Evolutionary conservation across 2,113 vertebrate species (phyloP).

Genomic region (Echinops telfairi): DNA sequence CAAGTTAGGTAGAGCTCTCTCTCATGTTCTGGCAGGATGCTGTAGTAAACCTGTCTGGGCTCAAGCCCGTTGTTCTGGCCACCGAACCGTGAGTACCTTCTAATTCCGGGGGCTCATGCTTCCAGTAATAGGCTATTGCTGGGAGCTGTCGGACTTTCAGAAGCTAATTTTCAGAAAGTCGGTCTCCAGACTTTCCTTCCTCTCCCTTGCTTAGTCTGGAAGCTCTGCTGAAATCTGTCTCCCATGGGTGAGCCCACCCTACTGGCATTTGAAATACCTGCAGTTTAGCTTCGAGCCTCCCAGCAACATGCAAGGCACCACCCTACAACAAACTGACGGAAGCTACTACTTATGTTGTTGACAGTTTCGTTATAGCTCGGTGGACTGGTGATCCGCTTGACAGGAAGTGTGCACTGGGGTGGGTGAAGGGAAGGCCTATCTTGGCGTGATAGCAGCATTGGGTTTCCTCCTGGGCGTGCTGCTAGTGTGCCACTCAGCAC

Average conservation of each 20-base stretch:
- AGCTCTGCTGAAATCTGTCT: background rate
- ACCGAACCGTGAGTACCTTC: too few relatives aligned
- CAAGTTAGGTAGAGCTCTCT: too few relatives aligned
- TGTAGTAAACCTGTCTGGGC: too few relatives aligned
- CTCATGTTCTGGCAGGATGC: too few relatives aligned
- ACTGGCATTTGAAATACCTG: background rate
- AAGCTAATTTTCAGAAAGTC: background rate
- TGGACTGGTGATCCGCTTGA: conserved; percentile 38
- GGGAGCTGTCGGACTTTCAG: background rate
- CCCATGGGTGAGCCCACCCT: background rate
- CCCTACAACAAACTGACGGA: background rate
- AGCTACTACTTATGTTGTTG: background rate
- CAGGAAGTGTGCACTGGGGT: background rate
- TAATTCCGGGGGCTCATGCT: too few relatives aligned
- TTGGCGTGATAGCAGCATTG: background rate
- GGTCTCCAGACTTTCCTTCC: background rate
- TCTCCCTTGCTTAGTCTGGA: background rate
- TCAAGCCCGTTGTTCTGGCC: too few relatives aligned
- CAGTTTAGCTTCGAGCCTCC: background rate
- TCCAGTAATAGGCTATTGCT: too few relatives aligned
- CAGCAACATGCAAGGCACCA: background rate
- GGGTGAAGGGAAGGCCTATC: background rate
- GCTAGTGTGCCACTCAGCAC: background rate
- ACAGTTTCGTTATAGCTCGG: background rate
- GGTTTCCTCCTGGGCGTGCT: background rate